These are phyloP conservation scores for Pharmacophagus antenor DNA, from an alignment of 2,888 invertebrate genomes.

Conservation along the genomic window DNA sequence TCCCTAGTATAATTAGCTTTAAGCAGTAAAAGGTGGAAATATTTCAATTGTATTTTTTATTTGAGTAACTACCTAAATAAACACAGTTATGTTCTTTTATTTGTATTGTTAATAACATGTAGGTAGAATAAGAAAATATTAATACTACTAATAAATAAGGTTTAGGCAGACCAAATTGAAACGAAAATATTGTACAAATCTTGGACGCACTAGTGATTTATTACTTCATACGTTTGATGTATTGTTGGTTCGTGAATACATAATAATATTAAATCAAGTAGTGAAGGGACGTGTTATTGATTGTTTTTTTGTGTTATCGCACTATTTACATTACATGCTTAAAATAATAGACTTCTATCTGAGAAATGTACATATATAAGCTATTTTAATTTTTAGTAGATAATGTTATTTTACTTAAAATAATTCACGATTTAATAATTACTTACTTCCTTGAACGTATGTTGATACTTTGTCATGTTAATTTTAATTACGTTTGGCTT, in stretches of 20 bases:
- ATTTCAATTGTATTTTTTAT: background rate
- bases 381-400: too few species aligned
- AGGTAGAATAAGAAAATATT: background rate
- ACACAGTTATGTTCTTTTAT: background rate
- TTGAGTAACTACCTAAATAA: background rate
- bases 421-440: background rate
- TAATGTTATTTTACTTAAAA: background rate
- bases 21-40: background rate
- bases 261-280: background rate
- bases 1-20: background rate
- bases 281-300: background rate
- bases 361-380: too few species aligned
- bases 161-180: background rate
- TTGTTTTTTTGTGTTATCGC: background rate
- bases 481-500: too few species aligned
- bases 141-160: background rate
- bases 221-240: conserved; percentile 16
- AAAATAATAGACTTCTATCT: too few species aligned
- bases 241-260: conserved; percentile 16
- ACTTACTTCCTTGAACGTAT: too few species aligned
- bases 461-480: too few species aligned
- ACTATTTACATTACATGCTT: background rate
- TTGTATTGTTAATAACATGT: background rate
- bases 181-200: conserved; percentile 2
- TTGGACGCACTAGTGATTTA: conserved; percentile 6